phyloP scores from a whole-genome alignment of 37 sponge, comb jelly and placozoan genomes.

The Hormiphora californensis region DNA sequence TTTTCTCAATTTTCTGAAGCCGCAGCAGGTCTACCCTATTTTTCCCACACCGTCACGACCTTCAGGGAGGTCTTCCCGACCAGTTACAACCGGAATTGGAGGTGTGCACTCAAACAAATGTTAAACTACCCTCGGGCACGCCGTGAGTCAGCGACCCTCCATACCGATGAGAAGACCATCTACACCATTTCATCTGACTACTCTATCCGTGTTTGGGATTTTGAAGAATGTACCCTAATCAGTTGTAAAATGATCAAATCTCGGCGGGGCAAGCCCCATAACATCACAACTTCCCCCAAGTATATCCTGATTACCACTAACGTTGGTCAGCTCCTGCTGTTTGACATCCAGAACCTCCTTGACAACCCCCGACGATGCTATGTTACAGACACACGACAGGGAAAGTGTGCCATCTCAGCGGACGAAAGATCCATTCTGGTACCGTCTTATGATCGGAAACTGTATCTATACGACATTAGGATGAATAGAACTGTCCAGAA shows the following conservation, averaged over 20 bases:
- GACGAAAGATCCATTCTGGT: constrained; percentile 1
- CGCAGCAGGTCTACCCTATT: too few species aligned
- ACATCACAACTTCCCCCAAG: constrained; percentile 13
- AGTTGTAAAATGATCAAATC: neutral
- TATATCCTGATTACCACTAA: neutral
- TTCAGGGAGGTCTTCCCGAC: too few species aligned
- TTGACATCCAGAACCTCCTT: constrained; percentile 8
- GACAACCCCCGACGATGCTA: constrained; percentile 22
- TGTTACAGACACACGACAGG: neutral
- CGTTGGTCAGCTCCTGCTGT: neutral
- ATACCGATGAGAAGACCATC: constrained; percentile 45
- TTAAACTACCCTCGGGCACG: too few species aligned
- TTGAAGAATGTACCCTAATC: constrained; percentile 45
- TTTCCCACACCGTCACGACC: too few species aligned
- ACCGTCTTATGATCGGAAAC: neutral
- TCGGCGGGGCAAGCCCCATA: neutral
- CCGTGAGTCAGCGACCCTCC: constrained; percentile 27
- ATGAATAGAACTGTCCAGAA: neutral
- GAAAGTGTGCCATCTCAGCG: neutral
- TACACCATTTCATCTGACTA: constrained; percentile 33
- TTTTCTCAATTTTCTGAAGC: too few species aligned
- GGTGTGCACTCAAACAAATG: too few species aligned
- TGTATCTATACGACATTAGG: constrained; percentile 29
- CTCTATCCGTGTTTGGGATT: constrained; percentile 27
- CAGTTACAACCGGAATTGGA: too few species aligned